Conservation (phyloP, 2,888 invertebrate species). For the Mamestra brassicae region DNA sequence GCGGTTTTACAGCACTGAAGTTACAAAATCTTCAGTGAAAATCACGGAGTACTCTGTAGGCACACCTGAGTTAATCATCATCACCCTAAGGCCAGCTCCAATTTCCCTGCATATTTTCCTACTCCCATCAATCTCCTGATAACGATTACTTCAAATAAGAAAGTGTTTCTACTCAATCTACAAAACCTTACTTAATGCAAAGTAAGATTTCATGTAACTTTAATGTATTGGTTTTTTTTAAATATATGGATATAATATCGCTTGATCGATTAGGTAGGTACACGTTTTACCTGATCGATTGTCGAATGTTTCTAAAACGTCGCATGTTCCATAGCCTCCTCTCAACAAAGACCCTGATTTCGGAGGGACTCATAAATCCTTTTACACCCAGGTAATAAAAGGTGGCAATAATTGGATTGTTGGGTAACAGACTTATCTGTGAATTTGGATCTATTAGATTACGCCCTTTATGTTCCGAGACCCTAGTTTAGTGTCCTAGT, state of each 20-base stretch:
- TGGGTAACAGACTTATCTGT: slow-evolving; percentile 48
- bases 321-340: slow-evolving; percentile 29
- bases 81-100: not conserved
- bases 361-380: slow-evolving; percentile 55
- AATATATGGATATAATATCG: not conserved
- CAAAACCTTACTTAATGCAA: not conserved
- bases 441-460: slow-evolving; percentile 58
- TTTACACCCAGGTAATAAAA: slow-evolving; percentile 65
- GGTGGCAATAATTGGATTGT: slow-evolving; percentile 63
- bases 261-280: slow-evolving; percentile 3
- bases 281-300: slow-evolving; percentile 1
- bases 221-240: not conserved
- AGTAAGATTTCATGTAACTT: slow-evolving; percentile 13
- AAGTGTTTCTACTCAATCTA: not conserved
- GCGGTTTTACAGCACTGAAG: not conserved
- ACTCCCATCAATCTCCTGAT: not conserved
- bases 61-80: not conserved
- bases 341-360: slow-evolving; percentile 34
- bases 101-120: not conserved
- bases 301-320: slow-evolving; percentile 5
- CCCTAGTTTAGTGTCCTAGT: not conserved
- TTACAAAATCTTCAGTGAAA: not conserved
- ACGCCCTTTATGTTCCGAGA: slow-evolving; percentile 22
- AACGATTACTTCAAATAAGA: not conserved
- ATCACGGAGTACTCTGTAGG: not conserved